phyloP scores from a whole-genome alignment of 2,113 vertebrate species.

The Lepus timidus region DNA sequence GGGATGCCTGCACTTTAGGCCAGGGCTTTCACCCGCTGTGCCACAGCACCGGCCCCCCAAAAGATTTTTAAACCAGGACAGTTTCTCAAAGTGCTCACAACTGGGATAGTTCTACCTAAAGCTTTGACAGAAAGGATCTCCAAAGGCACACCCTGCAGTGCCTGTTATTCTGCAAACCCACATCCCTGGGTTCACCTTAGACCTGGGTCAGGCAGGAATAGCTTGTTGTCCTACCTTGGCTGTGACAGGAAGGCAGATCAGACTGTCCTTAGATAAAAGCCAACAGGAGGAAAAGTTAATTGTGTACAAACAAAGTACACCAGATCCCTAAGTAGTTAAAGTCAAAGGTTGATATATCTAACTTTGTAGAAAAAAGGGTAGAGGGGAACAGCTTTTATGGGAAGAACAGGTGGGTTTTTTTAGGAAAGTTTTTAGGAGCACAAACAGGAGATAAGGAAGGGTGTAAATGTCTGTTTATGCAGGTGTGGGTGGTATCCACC shows the following conservation, averaged over 20 bases:
- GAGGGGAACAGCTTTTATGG: neutral
- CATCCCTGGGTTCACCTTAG: neutral
- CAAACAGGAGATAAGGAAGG: neutral
- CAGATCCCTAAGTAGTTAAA: neutral
- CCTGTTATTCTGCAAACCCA: neutral
- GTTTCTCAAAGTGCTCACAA: neutral
- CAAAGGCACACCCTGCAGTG: neutral
- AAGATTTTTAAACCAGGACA: neutral
- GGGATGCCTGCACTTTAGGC: too few relatives aligned
- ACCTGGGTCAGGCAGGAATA: neutral
- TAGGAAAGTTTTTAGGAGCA: neutral
- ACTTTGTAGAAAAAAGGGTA: neutral
- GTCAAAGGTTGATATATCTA: neutral
- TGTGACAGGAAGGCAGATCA: too few relatives aligned
- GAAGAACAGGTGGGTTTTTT: neutral
- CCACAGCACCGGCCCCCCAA: too few relatives aligned
- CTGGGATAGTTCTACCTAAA: neutral
- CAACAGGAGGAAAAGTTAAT: neutral
- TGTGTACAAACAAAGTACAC: neutral
- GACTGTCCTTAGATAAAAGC: neutral
- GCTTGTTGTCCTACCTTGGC: too few relatives aligned
- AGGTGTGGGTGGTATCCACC: too few relatives aligned
- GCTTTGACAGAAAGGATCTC: neutral
- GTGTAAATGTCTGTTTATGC: neutral
- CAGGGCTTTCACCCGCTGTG: too few relatives aligned